These are phyloP conservation scores for Prochilodus magdalenae DNA, from an alignment of 2,113 vertebrate species.

Conservation along the genomic window DNA sequence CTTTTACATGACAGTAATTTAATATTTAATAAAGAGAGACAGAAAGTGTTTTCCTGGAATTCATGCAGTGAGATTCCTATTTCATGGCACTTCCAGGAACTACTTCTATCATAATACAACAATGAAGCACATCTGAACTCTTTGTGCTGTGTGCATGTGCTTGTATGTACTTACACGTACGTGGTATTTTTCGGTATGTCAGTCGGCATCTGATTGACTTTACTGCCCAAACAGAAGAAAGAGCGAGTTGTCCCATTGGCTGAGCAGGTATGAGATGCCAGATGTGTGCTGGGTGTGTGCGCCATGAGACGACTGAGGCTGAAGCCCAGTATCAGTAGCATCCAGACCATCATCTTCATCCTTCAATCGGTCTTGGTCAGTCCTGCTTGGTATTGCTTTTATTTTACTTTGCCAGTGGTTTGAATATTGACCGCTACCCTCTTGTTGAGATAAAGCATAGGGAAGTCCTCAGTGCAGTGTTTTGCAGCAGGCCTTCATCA, in stretches of 20 bases:
- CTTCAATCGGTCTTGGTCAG: neutral
- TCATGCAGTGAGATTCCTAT: neutral
- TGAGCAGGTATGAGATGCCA: slow-evolving; percentile 16
- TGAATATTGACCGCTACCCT: neutral
- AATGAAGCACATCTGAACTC: neutral
- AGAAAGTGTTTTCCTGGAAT: neutral
- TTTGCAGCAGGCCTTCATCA: slow-evolving; percentile 19
- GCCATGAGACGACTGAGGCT: slow-evolving; percentile 15
- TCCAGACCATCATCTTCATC: slow-evolving; percentile 34
- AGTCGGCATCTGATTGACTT: slow-evolving; percentile 56
- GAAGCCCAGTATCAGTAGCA: slow-evolving; percentile 41
- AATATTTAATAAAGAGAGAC: neutral
- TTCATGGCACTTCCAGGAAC: neutral
- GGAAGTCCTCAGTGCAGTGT: neutral
- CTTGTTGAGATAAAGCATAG: neutral
- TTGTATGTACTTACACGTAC: slow-evolving; percentile 71
- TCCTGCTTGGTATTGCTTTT: neutral
- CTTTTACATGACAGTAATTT: neutral
- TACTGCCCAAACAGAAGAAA: slow-evolving; percentile 43
- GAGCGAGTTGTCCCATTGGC: slow-evolving; percentile 26
- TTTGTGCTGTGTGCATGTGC: neutral
- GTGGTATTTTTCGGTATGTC: slow-evolving; percentile 62
- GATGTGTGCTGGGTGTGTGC: slow-evolving; percentile 8
- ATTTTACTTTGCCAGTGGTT: neutral
- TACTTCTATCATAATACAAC: neutral